Conservation (phyloP, 2,113 vertebrate genomes). For the Oreochromis spilurus region DNA sequence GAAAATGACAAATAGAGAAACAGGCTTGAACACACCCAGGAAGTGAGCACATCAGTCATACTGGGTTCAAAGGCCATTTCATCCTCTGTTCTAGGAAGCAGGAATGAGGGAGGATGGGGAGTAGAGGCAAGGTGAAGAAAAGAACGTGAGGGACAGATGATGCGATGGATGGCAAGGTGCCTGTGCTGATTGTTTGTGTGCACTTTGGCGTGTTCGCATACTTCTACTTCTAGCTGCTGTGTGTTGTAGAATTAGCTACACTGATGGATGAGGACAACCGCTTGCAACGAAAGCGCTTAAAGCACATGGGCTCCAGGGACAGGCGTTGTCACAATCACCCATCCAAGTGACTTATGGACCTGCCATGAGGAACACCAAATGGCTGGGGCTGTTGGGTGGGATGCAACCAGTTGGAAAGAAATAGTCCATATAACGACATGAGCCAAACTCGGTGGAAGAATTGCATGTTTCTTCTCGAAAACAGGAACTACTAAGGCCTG, state of each 20-base stretch:
- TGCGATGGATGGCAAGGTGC: conserved; percentile 32
- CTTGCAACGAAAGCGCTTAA: conserved; percentile 60
- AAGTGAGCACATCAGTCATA: conserved; percentile 13
- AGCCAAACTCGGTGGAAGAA: neutral
- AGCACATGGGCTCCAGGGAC: conserved; percentile 47
- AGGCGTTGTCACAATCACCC: conserved; percentile 35
- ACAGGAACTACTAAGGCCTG: neutral
- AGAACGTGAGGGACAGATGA: neutral
- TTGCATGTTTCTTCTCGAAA: neutral
- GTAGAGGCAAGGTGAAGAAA: neutral
- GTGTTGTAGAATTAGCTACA: neutral
- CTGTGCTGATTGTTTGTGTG: neutral
- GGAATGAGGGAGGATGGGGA: neutral
- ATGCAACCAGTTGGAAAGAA: neutral
- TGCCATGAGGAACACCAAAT: conserved; percentile 48
- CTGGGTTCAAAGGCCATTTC: conserved; percentile 30
- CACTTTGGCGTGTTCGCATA: neutral
- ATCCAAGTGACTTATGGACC: conserved; percentile 65
- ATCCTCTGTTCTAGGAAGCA: conserved; percentile 12
- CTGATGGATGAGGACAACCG: conserved; percentile 50
- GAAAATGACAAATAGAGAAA: conserved; percentile 27
- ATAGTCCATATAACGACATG: neutral
- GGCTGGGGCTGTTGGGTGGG: conserved; percentile 4
- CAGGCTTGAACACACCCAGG: neutral
- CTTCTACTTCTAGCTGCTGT: neutral